Conservation (phyloP, 2,113 vertebrate genomes). For the Laterallus jamaicensis region DNA sequence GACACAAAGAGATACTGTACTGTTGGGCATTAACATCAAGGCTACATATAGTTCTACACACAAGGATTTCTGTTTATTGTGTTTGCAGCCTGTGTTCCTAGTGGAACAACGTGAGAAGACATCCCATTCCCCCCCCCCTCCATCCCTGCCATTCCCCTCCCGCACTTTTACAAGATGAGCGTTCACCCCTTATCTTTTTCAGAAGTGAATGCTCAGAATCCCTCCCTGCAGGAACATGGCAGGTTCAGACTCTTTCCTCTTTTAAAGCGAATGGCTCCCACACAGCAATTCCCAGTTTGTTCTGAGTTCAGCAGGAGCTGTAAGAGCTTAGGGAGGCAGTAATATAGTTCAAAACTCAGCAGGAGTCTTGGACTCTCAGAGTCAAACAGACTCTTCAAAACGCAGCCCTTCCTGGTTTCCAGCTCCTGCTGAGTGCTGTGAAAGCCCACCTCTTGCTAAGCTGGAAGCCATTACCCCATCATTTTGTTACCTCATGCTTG, state of each 20-base stretch:
- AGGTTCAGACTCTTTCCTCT: not conserved
- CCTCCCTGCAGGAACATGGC: not conserved
- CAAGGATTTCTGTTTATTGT: not conserved
- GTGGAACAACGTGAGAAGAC: not conserved
- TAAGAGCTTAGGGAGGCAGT: not conserved
- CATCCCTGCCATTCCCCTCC: fast-evolving
- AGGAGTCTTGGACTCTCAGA: not conserved
- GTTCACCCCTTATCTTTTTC: not conserved
- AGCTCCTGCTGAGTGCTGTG: not conserved
- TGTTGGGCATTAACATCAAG: not conserved
- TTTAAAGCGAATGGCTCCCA: not conserved
- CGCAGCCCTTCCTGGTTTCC: not conserved
- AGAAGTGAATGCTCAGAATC: not conserved
- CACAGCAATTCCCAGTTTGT: not conserved
- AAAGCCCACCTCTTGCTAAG: not conserved
- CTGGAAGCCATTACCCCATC: not conserved
- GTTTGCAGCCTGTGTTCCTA: not conserved
- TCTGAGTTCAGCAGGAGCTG: not conserved
- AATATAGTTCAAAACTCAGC: constrained; percentile 6
- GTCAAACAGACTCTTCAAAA: constrained; percentile 11
- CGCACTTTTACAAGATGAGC: not conserved
- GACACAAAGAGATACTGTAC: not conserved
- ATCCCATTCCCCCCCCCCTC: not conserved
- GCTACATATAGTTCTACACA: not conserved
- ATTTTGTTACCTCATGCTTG: not conserved